phyloP scores from a whole-genome alignment of 1,140 invertebrate species.

The Drosophila sp. region DNA sequence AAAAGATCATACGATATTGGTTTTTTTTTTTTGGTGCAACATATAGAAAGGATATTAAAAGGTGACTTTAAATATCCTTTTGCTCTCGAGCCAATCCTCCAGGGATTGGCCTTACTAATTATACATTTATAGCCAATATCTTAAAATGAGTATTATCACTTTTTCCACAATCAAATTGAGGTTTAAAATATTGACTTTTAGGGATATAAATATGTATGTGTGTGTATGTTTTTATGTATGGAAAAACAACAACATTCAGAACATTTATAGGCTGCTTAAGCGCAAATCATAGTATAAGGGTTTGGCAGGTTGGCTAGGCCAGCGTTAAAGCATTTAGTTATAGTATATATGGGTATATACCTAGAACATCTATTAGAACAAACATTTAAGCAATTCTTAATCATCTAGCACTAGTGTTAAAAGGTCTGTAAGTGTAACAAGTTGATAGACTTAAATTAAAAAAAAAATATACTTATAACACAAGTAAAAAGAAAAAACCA shows the following conservation, averaged over 20 bases:
- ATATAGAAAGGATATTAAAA: slow-evolving; percentile 13
- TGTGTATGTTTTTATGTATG: neutral
- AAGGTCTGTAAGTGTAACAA: slow-evolving; percentile 11
- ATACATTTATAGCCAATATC: slow-evolving; percentile 18
- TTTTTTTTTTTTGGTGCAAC: slow-evolving; percentile 57
- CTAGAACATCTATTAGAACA: slow-evolving; percentile 38
- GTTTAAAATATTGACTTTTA: slow-evolving; percentile 7
- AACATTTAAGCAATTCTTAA: slow-evolving; percentile 41
- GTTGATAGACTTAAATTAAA: neutral
- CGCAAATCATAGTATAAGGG: slow-evolving; percentile 12
- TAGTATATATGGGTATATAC: neutral
- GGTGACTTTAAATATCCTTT: slow-evolving; percentile 10
- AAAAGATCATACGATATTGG: slow-evolving; percentile 68
- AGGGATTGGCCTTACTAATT: neutral
- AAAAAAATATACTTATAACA: slow-evolving; percentile 4
- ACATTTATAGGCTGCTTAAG: slow-evolving; percentile 17
- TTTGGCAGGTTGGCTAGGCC: slow-evolving; percentile 4
- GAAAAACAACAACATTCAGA: slow-evolving; percentile 32
- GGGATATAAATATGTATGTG: neutral
- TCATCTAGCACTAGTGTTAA: slow-evolving; percentile 9
- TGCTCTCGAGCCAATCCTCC: neutral
- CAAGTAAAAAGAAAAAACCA: slow-evolving; percentile 19
- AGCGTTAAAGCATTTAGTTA: slow-evolving; percentile 32
- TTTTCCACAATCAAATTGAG: neutral
- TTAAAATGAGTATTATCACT: neutral